Evolutionary conservation across 2,888 invertebrate species (phyloP).

Genomic region (Epinotia nisella): DNA sequence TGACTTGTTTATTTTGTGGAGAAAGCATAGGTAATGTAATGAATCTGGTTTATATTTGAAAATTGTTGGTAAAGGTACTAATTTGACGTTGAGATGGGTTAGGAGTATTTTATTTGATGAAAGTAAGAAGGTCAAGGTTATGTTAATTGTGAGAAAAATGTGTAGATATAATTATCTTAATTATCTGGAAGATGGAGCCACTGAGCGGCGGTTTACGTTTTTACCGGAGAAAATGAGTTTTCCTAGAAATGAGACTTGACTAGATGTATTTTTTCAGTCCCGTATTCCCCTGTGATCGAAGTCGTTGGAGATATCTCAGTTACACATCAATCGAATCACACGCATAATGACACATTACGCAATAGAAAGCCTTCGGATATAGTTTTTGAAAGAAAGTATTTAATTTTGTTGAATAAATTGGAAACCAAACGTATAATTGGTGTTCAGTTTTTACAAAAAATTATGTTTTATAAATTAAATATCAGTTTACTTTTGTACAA

Average conservation of each 20-base stretch:
- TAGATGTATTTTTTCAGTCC: too few species aligned
- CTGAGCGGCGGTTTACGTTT: too few species aligned
- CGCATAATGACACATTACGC: too few species aligned
- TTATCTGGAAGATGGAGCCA: too few species aligned
- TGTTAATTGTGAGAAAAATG: too few species aligned
- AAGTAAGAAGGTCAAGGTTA: not conserved
- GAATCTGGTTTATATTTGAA: slow-evolving; percentile 10
- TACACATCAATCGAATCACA: too few species aligned
- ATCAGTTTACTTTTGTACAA: too few species aligned
- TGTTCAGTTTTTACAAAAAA: not conserved
- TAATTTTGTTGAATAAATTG: not conserved
- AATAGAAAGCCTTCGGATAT: not conserved
- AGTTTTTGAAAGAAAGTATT: not conserved
- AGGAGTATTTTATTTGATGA: not conserved
- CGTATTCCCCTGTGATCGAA: too few species aligned
- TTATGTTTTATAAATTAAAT: not conserved
- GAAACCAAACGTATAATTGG: not conserved
- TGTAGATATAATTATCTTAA: too few species aligned
- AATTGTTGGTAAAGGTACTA: not conserved
- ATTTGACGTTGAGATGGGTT: slow-evolving; percentile 15
- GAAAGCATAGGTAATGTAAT: slow-evolving; percentile 35
- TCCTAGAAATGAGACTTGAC: too few species aligned
- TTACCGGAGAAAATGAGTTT: too few species aligned
- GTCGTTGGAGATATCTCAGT: too few species aligned
- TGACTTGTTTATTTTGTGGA: slow-evolving; percentile 50